Evolutionary conservation across 2,888 invertebrate species (phyloP), one percentile per base, ranked within the genome.

Genomic region (Ellobium chinense): DNA sequence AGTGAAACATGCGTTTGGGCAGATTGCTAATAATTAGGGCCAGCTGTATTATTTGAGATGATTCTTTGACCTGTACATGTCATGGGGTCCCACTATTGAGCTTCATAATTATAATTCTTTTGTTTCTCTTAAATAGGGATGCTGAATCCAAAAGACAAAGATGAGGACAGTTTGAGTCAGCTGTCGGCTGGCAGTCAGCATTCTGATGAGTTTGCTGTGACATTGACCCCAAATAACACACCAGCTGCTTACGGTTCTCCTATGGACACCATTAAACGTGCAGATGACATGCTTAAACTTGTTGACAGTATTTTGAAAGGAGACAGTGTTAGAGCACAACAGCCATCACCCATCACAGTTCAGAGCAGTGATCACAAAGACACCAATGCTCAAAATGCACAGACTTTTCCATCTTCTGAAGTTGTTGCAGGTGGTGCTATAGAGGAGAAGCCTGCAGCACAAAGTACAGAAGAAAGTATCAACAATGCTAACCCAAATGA

Each of bases 101-200:
- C n/a, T n/a, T n/a, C n/a, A n/a, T n/a, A n/a, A n/a, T n/a, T n/a
- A n/a, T n/a, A n/a, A n/a, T n/a, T n/a, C n/a, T n/a, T n/a, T n/a
- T n/a, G n/a, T n/a, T n/a, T n/a, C n/a, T n/a, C n/a, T n/a, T n/a
- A n/a, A n/a, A 14, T 27, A 46, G 46, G 46, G 21, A n/a, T 34
- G 56, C 18, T 46, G 27, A 18, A 27, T 27, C 70, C 34, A 12
- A 76, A 46, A 36, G 69, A 63, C 14, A 74, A 74, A 34, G 83
- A 85, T 12, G 58, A 65, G n/a, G 83, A 85, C 70, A 75, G 60
- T 39, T 36, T 83, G 27, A 82, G 83, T 54, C 78, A 79, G 62
- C 68, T 74, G 4, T 82, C 82, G 18, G 70, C 56, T 18, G 58
- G 65, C 18, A 82, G 80, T 39, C 78, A 79, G 29, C 24, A 54